Base-by-base conservation (phyloP, 2,888 invertebrate species). In the Meiosimyza platycephala region DNA sequence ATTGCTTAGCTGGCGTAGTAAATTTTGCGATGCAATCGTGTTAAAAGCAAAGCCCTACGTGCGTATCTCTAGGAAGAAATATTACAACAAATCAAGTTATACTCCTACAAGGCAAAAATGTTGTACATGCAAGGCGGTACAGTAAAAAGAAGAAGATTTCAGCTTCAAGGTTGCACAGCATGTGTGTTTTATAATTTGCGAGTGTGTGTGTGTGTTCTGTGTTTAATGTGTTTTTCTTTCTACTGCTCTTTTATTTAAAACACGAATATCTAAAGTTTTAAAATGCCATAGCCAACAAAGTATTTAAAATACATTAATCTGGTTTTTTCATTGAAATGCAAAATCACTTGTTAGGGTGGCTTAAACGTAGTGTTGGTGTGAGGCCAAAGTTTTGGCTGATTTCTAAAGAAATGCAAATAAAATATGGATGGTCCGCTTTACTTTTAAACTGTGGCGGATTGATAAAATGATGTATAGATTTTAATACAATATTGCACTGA, bases 151-250 rank as follows among this genome's bases (percentile, higher is more conserved):
- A 9, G 28, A 57, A 28, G 28, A 57, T 28, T 28, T 16, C 57
- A 57, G 3, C 18, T 47, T 47, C 63, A 63, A 63, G 63, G 63
- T 57, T 57, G 57, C 57, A 28, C 57, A 57, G 57, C 57, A 57
- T 57, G 57, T 22, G 57, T 28, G 47, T 16, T n/a, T 11, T 16
- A 63, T 47, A 47, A n/a, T 15, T 15, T n/a, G 3, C 1, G 11
- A n/a, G n/a, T n/a, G 2, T 22, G n/a, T 60, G 15, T 60, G 60
- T 60, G 60, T 47, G 40, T 40, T 13, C n/a, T 33, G 13, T 28
- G 12, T 6, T 16, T 12, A 40, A 15, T 47, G 16, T 63, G 63
- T 47, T 48, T n/a, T 7, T 1, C 18, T 63, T 40, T 9, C 40
- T 4, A 48, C 47, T 62, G 63, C 47, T 16, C n/a, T 57, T 18